Conservation (phyloP, 2,113 vertebrate species). For the Oncorhynchus masou region DNA sequence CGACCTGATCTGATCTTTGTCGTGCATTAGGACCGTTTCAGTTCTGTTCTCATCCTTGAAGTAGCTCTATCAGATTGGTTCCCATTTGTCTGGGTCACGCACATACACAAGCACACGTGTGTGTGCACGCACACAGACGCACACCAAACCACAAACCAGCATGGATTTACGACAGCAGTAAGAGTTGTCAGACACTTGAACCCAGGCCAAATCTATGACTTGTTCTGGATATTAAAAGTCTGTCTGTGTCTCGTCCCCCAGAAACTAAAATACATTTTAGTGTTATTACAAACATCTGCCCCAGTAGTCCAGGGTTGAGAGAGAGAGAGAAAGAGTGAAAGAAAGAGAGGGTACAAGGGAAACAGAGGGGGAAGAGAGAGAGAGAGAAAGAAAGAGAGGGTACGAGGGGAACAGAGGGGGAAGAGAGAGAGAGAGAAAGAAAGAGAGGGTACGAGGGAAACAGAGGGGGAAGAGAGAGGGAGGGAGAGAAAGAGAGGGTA, state of each 20-base stretch:
- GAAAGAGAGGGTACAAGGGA: too few species aligned
- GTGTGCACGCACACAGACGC: background rate
- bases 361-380: too few species aligned
- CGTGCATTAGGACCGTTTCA: background rate
- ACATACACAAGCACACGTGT: background rate
- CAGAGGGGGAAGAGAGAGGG: too few species aligned
- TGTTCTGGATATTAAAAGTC: constrained; percentile 20
- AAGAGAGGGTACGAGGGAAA: too few species aligned
- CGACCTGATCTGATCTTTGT: background rate
- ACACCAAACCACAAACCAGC: background rate
- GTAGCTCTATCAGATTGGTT: background rate
- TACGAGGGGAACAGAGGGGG: too few species aligned
- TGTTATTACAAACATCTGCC: constrained; percentile 59
- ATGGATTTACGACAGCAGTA: too few species aligned
- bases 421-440: too few species aligned
- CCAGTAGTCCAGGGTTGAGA: constrained; percentile 21
- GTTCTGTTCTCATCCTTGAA: background rate
- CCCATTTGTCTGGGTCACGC: background rate
- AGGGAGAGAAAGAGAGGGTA: too few species aligned
- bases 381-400: too few species aligned
- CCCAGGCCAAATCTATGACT: constrained; percentile 18
- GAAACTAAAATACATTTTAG: constrained; percentile 36
- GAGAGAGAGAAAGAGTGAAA: background rate
- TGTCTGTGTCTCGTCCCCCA: constrained; percentile 15
- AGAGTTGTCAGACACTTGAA: background rate